Conservation (phyloP, 2,113 vertebrate genomes). For the Sminthopsis crassicaudata region DNA sequence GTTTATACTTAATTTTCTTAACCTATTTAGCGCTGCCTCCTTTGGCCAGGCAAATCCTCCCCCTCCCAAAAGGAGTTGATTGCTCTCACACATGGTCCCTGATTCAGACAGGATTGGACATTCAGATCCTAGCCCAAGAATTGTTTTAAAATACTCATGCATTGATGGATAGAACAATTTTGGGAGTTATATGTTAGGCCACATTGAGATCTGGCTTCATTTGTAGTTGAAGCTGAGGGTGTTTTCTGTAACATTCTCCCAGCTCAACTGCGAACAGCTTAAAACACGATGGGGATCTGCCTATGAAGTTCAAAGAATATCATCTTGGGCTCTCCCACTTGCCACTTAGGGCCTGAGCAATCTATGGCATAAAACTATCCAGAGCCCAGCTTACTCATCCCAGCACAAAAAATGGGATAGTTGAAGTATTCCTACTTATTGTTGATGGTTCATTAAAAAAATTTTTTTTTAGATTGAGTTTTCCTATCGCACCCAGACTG, state of each 20-base stretch:
- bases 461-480: not conserved
- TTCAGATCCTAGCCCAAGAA: not conserved
- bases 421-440: not conserved
- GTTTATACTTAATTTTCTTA: not conserved
- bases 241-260: not conserved
- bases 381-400: not conserved
- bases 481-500: not conserved
- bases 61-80: not conserved
- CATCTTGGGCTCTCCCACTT: not conserved
- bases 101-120: not conserved
- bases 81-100: not conserved
- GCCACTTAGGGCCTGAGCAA: not conserved
- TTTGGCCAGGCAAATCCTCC: not conserved
- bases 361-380: not conserved
- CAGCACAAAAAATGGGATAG: not conserved
- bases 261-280: not conserved
- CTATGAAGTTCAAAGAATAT: not conserved
- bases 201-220: not conserved
- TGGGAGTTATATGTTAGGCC: not conserved
- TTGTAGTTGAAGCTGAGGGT: not conserved
- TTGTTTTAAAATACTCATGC: not conserved
- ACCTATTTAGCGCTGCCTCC: not conserved
- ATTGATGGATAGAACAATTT: not conserved
- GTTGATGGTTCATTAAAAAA: not conserved
- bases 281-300: not conserved